Evolutionary conservation across 2,888 invertebrate species (phyloP).

Genomic region (Mesorhabditis spiculigera): DNA sequence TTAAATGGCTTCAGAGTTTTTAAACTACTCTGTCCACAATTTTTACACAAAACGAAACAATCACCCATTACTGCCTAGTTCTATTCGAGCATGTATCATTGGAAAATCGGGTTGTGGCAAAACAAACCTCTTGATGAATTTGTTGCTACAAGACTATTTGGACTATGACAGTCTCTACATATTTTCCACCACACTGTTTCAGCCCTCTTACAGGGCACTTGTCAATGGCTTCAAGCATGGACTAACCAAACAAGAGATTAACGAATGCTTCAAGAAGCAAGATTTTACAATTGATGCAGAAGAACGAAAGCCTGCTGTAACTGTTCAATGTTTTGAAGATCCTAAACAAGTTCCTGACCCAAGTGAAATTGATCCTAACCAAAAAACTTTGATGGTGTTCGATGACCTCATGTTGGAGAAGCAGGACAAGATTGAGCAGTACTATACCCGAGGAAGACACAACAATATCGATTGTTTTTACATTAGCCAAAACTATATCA

Average conservation of each 20-base stretch:
- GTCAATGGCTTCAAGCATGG: too few relatives aligned
- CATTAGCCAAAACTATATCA: too few relatives aligned
- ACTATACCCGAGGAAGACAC: too few relatives aligned
- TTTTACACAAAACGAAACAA: conserved; percentile 30
- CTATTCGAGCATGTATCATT: conserved; percentile 41
- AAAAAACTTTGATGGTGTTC: conserved; percentile 27
- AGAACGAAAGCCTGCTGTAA: background rate
- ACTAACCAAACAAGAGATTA: too few relatives aligned
- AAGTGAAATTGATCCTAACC: conserved; percentile 28
- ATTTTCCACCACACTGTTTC: too few relatives aligned
- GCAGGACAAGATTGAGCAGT: conserved; percentile 20
- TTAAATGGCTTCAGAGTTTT: conserved; percentile 17
- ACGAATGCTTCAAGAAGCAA: too few relatives aligned
- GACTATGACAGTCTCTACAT: too few relatives aligned
- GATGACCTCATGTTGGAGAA: conserved; percentile 22
- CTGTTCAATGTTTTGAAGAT: background rate
- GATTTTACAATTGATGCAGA: conserved; percentile 28
- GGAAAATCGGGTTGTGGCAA: conserved; percentile 40
- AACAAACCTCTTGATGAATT: too few relatives aligned
- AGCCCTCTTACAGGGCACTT: too few relatives aligned
- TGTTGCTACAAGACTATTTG: too few relatives aligned
- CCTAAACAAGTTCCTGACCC: conserved; percentile 24
- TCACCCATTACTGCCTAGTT: conserved; percentile 25
- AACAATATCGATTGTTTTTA: too few relatives aligned
- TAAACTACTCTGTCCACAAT: conserved; percentile 21